Evolutionary conservation across 2,888 invertebrate genomes (phyloP), one percentile per base, ranked within the genome.

Genomic region (Euplexia lucipara): DNA sequence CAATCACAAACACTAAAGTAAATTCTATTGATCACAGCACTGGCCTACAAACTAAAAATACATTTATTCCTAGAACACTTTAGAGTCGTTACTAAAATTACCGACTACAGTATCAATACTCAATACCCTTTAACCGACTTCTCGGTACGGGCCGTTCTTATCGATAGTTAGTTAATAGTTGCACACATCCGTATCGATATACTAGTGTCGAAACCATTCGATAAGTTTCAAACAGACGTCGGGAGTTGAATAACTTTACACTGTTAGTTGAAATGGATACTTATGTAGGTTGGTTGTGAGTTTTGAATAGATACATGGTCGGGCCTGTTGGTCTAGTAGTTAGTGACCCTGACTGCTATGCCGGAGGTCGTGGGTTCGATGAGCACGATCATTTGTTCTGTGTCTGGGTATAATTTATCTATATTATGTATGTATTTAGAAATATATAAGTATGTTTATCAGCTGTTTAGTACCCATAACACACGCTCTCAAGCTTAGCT

Each of bases 81-180:
- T 22, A 34, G 42, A 54, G 18, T 44, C 39, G 37, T 49, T 54
- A 51, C 49, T 52, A 48, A 69, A n/a, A 52, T 59, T 53, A 59
- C 59, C 45, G 47, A 42, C 18, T 60, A 56, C 61, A 61, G 42
- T 77, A 57, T 59, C 30, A 30, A 42, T 66, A 51, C 44, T 68
- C 60, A 54, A 62, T 71, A 56, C 57, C 37, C 63, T 75, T 77
- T 77, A 72, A 48, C 58, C 54, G 61, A 77, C 42, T 57, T 64
- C 48, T 20, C 56, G 35, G 45, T 41, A 20, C 30, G 41, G 52
- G 37, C 26, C 32, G 39, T 49, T 47, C 37, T 54, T 65, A 66
- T 51, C 53, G 57, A 52, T 49, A 75, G 42, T 47, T 59, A 56
- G 42, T 49, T 39, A 41, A 9, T 54, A 73, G 45, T 51, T 56